These are phyloP conservation scores for Junonia oenone DNA, from an alignment of 2,888 invertebrate species.

Conservation along the genomic window DNA sequence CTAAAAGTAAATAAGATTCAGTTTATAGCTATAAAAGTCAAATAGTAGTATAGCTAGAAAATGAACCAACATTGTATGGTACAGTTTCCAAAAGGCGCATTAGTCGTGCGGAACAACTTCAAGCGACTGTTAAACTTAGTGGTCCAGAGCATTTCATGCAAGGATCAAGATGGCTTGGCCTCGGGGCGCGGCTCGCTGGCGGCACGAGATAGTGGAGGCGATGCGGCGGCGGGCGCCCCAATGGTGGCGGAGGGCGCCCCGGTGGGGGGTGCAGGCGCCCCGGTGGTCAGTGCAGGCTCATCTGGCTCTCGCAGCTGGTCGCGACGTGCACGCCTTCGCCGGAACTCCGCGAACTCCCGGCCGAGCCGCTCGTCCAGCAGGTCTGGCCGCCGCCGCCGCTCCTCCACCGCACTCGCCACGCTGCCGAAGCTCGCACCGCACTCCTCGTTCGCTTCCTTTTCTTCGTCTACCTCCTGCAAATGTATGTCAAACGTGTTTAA, in stretches of 20 bases:
- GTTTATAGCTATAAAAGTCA: too few relatives aligned
- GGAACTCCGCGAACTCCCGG: conserved; percentile 79
- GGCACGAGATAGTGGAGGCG: background rate
- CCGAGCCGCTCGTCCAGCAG: conserved; percentile 73
- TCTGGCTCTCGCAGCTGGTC: conserved; percentile 40
- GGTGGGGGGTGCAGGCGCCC: too few relatives aligned
- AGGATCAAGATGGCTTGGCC: conserved; percentile 15
- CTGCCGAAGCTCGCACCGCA: conserved; percentile 44
- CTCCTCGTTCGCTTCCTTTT: conserved; percentile 61
- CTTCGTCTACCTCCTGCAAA: conserved; percentile 84
- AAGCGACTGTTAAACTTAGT: background rate
- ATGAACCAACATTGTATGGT: too few relatives aligned
- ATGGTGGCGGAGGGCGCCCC: background rate
- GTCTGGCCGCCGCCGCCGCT: conserved; percentile 60
- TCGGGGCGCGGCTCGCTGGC: conserved; percentile 18
- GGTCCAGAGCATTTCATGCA: background rate
- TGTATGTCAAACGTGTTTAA: too few relatives aligned
- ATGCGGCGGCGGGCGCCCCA: background rate
- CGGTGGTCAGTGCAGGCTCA: conserved; percentile 11
- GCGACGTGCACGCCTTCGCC: conserved; percentile 58
- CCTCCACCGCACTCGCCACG: conserved; percentile 56
- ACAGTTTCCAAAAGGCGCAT: too few relatives aligned
- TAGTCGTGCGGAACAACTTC: too few relatives aligned
- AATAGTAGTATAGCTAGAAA: too few relatives aligned
- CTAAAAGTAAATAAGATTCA: too few relatives aligned